These are phyloP conservation scores for Serranus cabrilla DNA, from an alignment of 2,797 vertebrate species.

Conservation along the genomic window DNA sequence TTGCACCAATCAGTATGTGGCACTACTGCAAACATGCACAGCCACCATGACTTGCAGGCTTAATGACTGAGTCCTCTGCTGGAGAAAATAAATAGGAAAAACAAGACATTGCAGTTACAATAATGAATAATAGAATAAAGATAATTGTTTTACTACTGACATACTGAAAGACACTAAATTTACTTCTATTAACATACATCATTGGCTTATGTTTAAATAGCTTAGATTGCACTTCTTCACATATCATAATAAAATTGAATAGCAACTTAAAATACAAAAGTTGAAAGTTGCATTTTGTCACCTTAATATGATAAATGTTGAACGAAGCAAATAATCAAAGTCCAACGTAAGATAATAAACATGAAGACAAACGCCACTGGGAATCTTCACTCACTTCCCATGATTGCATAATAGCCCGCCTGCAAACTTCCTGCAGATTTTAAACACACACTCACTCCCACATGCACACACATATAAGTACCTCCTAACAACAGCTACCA, in stretches of 20 bases:
- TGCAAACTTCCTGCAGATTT: slow-evolving; percentile 53
- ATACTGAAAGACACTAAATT: background rate
- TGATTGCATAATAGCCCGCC: slow-evolving; percentile 48
- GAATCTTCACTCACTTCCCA: slow-evolving; percentile 34
- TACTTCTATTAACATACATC: background rate
- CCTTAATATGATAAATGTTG: background rate
- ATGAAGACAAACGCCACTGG: slow-evolving; percentile 2
- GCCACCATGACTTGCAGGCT: slow-evolving; percentile 8
- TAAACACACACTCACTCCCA: slow-evolving; percentile 16
- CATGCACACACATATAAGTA: slow-evolving; percentile 28
- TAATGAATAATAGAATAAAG: background rate
- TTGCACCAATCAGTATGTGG: background rate
- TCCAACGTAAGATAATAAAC: slow-evolving; percentile 8
- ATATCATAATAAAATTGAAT: background rate
- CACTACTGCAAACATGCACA: background rate
- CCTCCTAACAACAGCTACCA: slow-evolving; percentile 31
- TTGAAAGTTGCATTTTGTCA: background rate
- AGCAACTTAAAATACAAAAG: background rate
- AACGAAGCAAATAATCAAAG: background rate
- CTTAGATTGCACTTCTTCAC: background rate
- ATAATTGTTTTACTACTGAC: background rate
- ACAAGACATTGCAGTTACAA: background rate
- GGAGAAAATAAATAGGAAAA: background rate
- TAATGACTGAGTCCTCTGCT: background rate
- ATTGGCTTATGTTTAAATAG: background rate